These are phyloP conservation scores for Stictocephala bisonia DNA, from an alignment of 2,888 invertebrate species.

Conservation along the genomic window DNA sequence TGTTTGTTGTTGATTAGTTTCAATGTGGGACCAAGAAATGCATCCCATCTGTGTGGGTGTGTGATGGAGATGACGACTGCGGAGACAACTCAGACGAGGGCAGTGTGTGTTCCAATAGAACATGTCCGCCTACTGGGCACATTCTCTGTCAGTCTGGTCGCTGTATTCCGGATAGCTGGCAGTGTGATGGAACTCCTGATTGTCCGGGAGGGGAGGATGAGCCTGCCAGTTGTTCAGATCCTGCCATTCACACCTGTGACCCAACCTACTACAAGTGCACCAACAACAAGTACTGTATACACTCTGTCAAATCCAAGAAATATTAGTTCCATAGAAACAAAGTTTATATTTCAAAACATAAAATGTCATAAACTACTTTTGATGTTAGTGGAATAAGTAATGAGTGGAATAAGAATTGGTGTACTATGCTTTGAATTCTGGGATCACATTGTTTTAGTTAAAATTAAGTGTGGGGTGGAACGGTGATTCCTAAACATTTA, in stretches of 20 bases:
- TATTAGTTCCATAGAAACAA: too few species aligned
- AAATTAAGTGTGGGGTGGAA: too few species aligned
- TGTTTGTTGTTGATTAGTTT: conserved; percentile 68
- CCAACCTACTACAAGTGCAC: conserved; percentile 82
- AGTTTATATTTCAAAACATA: too few species aligned
- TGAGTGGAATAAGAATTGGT: too few species aligned
- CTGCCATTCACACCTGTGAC: conserved; percentile 75
- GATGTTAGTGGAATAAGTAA: too few species aligned
- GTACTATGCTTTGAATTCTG: too few species aligned
- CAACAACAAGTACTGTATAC: conserved; percentile 69
- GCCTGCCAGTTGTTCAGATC: conserved; percentile 69
- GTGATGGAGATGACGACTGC: conserved; percentile 83
- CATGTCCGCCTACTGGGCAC: conserved; percentile 64
- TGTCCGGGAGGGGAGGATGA: conserved; percentile 88
- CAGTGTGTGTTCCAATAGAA: conserved; percentile 67
- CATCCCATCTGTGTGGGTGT: conserved; percentile 83
- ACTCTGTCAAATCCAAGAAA: too few species aligned
- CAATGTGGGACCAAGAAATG: conserved; percentile 74
- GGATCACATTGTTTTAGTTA: too few species aligned
- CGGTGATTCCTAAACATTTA: too few species aligned
- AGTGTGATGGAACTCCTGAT: conserved; percentile 82
- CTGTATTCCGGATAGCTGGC: conserved; percentile 84
- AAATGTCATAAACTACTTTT: too few species aligned
- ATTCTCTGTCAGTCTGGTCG: conserved; percentile 66
- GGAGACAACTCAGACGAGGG: conserved; percentile 75